A percentile compares a stretch with the other conserved stretches of the same genome.
phyloP scores from a whole-genome alignment of 2,797 vertebrate species.

The Semotilus atromaculatus region DNA sequence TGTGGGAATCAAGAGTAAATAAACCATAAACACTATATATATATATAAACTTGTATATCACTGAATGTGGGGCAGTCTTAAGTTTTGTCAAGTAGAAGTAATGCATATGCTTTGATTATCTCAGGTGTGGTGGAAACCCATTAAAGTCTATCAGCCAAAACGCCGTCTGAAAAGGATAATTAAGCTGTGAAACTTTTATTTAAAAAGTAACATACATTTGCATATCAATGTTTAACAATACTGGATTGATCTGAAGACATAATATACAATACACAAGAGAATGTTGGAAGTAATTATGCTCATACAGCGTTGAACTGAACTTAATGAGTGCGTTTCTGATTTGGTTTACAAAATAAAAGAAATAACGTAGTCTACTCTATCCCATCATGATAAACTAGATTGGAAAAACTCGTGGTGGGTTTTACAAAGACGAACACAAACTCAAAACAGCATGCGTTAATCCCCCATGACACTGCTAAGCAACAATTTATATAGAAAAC shows the following conservation, averaged over 20 bases:
- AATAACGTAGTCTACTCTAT: slow-evolving; percentile 7
- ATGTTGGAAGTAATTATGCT: slow-evolving; percentile 69
- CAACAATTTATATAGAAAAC: slow-evolving; percentile 31
- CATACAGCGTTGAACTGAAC: slow-evolving; percentile 43
- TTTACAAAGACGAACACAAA: slow-evolving; percentile 46
- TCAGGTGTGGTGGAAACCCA: slow-evolving; percentile 75
- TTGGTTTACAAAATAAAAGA: slow-evolving; percentile 41
- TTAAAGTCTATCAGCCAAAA: slow-evolving; percentile 70
- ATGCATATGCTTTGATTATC: slow-evolving; percentile 38
- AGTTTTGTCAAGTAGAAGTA: slow-evolving; percentile 30
- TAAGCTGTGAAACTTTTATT: slow-evolving; percentile 83
- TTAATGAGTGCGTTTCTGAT: neutral
- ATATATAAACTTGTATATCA: neutral
- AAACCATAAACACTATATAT: slow-evolving; percentile 68
- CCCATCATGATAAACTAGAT: slow-evolving; percentile 24
- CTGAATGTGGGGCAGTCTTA: neutral
- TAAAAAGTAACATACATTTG: slow-evolving; percentile 83
- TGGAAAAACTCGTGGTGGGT: neutral
- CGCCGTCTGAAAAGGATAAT: slow-evolving; percentile 75
- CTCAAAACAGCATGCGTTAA: slow-evolving; percentile 33
- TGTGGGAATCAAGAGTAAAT: slow-evolving; percentile 83
- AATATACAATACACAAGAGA: slow-evolving; percentile 82
- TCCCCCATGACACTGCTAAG: slow-evolving; percentile 28
- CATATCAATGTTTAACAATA: slow-evolving; percentile 81
- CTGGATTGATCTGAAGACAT: slow-evolving; percentile 79